Base-by-base conservation (phyloP, 2,113 vertebrate species). In the Collichthys lucidus region DNA sequence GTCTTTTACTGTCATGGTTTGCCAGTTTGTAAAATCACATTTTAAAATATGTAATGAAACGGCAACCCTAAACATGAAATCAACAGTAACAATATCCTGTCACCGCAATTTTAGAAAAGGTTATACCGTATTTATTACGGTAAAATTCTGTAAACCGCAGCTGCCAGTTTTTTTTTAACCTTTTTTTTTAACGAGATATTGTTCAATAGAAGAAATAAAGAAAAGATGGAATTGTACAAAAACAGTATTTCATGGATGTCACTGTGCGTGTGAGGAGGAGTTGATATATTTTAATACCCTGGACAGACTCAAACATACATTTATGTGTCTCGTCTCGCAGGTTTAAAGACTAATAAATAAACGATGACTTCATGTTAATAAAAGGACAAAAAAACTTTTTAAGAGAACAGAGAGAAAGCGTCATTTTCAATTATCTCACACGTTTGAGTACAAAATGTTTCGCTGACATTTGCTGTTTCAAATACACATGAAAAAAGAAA, bases 381-480 rank as follows among this genome's bases (percentile, higher is more conserved):
- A 31, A n/a, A 64, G 12, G 31, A 29, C 31, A 77, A 29, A 20
- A n/a, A 49, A 49, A 22, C 20, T 1, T 46, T n/a, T 67, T 8
- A 72, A 50, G 16, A 19, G 4, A 52, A 91, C 88, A 84, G 62
- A 80, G 46, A 77, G 24, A 89, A 80, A 81, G 10, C 59, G 64
- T 42, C 12, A 46, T 74, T 67, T 86, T 76, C 72, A 78, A 55
- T 72, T 20, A 56, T 81, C 47, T 64, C 72, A 88, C 80, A 86
- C 35, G 35, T 79, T n/a, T n/a, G 77, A 86, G 78, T 83, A 93
- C 86, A 88, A 92, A 78, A 86, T 59, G 80, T 72, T 91, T 90
- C 78, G 85, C 72, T 80, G 74, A 89, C 86, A 74, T 70, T 89
- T 77, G 71, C 70, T 77, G 65, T 91, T 88, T 85, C 83, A 88